Percentiles rank a stretch among this genome's conserved stretches.
These are phyloP conservation scores for Notarius lentiginosus DNA, from an alignment of 2,113 vertebrate genomes.

Conservation along the genomic window DNA sequence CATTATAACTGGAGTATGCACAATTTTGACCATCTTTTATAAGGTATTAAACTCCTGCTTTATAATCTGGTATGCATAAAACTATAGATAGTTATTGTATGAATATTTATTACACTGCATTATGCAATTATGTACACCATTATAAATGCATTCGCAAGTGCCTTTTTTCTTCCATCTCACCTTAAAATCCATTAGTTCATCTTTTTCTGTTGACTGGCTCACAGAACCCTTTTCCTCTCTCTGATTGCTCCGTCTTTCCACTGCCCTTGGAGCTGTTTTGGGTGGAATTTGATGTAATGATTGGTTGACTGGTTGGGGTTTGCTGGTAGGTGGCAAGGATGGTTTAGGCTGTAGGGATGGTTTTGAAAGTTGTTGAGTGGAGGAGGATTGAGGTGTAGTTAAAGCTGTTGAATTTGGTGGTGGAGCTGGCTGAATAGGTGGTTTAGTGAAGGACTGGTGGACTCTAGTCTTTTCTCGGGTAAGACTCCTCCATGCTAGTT, in stretches of 20 bases:
- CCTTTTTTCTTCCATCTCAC: neutral
- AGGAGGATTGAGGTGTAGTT: neutral
- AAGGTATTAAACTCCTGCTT: neutral
- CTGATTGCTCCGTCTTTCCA: slow-evolving; percentile 9
- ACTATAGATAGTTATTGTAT: neutral
- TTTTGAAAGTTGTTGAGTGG: slow-evolving; percentile 8
- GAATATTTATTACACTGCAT: neutral
- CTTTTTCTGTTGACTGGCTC: slow-evolving; percentile 2
- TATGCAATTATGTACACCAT: neutral
- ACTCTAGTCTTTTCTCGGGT: slow-evolving; percentile 71
- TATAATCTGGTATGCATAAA: neutral
- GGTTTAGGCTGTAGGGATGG: slow-evolving; percentile 28
- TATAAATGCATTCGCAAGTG: neutral
- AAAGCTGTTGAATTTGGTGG: neutral
- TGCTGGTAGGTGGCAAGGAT: neutral
- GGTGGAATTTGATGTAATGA: slow-evolving; percentile 26
- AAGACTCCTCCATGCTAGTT: slow-evolving; percentile 75
- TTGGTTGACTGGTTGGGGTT: slow-evolving; percentile 11
- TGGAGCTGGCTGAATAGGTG: neutral
- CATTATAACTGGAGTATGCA: neutral
- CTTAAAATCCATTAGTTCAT: slow-evolving; percentile 1
- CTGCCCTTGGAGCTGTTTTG: slow-evolving; percentile 16
- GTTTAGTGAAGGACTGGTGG: slow-evolving; percentile 62
- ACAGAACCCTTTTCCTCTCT: slow-evolving; percentile 16
- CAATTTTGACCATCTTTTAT: neutral